A percentile compares a stretch with the other conserved stretches of the same genome.
Conservation (phyloP, 2,888 invertebrate species). For the Cephus runcator region DNA sequence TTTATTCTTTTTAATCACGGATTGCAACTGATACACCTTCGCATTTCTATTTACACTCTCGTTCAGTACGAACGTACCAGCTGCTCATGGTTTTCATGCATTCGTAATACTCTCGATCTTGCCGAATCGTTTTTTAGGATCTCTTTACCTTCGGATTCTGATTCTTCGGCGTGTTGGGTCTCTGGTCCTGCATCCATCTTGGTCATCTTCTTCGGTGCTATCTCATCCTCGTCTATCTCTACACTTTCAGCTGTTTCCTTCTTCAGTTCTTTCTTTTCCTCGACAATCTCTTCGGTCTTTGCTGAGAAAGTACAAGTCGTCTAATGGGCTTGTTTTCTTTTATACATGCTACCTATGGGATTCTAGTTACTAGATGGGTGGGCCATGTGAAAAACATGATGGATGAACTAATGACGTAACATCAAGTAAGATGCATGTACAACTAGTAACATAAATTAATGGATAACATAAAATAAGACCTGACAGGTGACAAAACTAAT, state of each 20-base stretch:
- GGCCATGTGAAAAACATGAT: neutral
- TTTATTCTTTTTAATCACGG: conserved; percentile 38
- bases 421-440: neutral
- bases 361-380: neutral
- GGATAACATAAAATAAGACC: neutral
- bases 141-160: conserved; percentile 61
- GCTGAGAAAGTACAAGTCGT: conserved; percentile 49
- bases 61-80: conserved; percentile 24
- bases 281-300: conserved; percentile 56
- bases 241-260: conserved; percentile 34
- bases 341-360: neutral
- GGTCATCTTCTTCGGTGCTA: conserved; percentile 64
- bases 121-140: conserved; percentile 33
- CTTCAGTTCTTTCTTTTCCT: conserved; percentile 43
- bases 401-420: neutral
- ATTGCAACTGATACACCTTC: conserved; percentile 26
- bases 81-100: conserved; percentile 42
- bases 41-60: conserved; percentile 10
- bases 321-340: neutral
- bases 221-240: conserved; percentile 63
- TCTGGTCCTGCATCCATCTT: conserved; percentile 46
- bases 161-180: conserved; percentile 55
- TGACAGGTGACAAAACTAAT: neutral
- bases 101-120: conserved; percentile 5
- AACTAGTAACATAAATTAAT: neutral